These are phyloP conservation scores for Aspidoscelis tigris DNA, from an alignment of 2,113 vertebrate genomes.

Conservation along the genomic window DNA sequence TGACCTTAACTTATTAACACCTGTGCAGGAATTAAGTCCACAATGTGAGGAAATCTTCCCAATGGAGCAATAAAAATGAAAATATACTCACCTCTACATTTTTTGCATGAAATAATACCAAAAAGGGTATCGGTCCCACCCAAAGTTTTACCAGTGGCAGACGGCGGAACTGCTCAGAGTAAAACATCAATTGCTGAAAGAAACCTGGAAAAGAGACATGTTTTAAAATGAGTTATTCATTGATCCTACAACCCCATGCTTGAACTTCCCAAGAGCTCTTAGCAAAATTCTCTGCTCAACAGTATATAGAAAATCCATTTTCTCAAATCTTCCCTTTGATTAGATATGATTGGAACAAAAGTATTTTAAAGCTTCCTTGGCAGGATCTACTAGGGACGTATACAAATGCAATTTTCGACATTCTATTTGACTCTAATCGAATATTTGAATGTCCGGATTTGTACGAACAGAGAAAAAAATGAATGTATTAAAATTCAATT, in stretches of 20 bases:
- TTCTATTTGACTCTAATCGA: too few species aligned
- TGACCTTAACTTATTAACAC: not conserved
- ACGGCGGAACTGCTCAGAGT: slow-evolving; percentile 48
- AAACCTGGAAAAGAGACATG: slow-evolving; percentile 80
- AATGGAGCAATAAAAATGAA: not conserved
- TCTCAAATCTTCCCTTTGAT: too few species aligned
- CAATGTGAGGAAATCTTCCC: not conserved
- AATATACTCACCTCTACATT: slow-evolving; percentile 84
- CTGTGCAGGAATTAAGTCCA: not conserved
- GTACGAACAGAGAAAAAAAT: too few species aligned
- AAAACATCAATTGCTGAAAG: slow-evolving; percentile 81
- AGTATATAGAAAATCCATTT: not conserved
- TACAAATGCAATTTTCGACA: too few species aligned
- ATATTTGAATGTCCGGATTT: too few species aligned
- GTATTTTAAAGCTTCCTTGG: too few species aligned
- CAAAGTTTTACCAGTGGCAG: slow-evolving; percentile 85
- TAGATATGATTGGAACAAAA: too few species aligned
- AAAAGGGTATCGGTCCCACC: slow-evolving; percentile 85
- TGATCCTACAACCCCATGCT: not conserved
- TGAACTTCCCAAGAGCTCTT: not conserved
- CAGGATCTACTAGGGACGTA: too few species aligned
- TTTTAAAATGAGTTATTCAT: slow-evolving; percentile 16
- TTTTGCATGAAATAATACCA: slow-evolving; percentile 83
- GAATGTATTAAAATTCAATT: too few species aligned
- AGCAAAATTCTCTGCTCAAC: not conserved